phyloP scores from a whole-genome alignment of 2,113 vertebrate genomes.

The Coptodon rendalli region DNA sequence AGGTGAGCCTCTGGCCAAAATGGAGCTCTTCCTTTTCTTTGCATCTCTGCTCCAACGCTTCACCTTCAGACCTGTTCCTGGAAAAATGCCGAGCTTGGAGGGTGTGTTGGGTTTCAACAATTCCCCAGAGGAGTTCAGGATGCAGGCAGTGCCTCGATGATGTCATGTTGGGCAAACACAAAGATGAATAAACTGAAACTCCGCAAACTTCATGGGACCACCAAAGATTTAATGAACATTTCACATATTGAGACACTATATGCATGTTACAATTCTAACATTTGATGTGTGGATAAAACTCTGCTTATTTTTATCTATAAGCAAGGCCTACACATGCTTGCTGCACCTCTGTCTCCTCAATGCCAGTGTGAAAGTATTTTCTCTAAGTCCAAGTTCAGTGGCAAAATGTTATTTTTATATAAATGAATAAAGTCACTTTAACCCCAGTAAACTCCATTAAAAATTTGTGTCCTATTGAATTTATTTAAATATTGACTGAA shows the following conservation, averaged over 20 bases:
- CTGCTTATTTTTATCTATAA: background rate
- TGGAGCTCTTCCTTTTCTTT: conserved; percentile 83
- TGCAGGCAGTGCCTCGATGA: conserved; percentile 37
- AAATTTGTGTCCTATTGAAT: rapidly evolving
- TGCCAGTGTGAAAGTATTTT: background rate
- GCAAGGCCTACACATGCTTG: background rate
- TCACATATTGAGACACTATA: background rate
- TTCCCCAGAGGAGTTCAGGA: conserved; percentile 21
- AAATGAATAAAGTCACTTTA: background rate
- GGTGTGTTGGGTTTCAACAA: conserved; percentile 38
- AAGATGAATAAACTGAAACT: too few species aligned
- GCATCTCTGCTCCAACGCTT: conserved; percentile 68
- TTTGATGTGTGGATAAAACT: background rate
- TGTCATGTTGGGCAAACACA: background rate
- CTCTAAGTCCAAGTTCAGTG: background rate
- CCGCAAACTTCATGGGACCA: background rate
- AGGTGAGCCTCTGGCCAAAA: conserved; percentile 76
- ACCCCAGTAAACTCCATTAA: background rate
- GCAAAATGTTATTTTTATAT: background rate
- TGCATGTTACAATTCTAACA: background rate
- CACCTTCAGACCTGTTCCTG: conserved; percentile 46
- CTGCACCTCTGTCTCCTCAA: background rate
- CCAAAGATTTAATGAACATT: rapidly evolving
- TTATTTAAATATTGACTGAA: background rate
- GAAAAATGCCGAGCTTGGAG: conserved; percentile 47